These are phyloP conservation scores for Pseudomyrmex dendroicus DNA, from an alignment of 1,140 invertebrate species.

Conservation along the genomic window DNA sequence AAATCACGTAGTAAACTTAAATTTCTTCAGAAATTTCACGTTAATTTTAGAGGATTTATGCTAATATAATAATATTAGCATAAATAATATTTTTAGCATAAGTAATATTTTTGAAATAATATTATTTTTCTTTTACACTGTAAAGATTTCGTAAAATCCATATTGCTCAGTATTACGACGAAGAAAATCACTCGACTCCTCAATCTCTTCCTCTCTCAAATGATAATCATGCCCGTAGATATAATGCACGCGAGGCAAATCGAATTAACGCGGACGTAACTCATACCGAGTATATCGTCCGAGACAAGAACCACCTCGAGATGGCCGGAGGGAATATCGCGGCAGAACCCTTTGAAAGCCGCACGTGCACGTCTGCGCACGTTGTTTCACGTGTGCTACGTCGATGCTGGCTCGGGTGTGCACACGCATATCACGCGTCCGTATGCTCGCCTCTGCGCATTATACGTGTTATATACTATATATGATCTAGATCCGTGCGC, in stretches of 20 bases:
- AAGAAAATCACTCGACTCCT: neutral
- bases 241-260: constrained; percentile 52
- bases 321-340: constrained; percentile 49
- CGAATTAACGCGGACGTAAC: constrained; percentile 60
- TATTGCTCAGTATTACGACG: neutral
- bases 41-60: no score
- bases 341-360: constrained; percentile 38
- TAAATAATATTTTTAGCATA: no score
- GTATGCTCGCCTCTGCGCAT: constrained; percentile 58
- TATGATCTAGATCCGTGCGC: constrained; percentile 80
- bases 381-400: constrained; percentile 19
- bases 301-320: constrained; percentile 49
- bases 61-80: no score
- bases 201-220: neutral
- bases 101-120: no score
- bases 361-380: constrained; percentile 32
- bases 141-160: constrained; percentile 6
- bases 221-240: constrained; percentile 50
- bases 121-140: no score
- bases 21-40: no score
- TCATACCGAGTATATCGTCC: constrained; percentile 54
- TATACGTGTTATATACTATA: constrained; percentile 70
- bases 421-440: constrained; percentile 60
- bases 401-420: neutral
- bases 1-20: no score